Evolutionary conservation across 1,140 invertebrate species (phyloP), one percentile per base, ranked within the genome.

Genomic region (Pseudomyrmex pallidus): DNA sequence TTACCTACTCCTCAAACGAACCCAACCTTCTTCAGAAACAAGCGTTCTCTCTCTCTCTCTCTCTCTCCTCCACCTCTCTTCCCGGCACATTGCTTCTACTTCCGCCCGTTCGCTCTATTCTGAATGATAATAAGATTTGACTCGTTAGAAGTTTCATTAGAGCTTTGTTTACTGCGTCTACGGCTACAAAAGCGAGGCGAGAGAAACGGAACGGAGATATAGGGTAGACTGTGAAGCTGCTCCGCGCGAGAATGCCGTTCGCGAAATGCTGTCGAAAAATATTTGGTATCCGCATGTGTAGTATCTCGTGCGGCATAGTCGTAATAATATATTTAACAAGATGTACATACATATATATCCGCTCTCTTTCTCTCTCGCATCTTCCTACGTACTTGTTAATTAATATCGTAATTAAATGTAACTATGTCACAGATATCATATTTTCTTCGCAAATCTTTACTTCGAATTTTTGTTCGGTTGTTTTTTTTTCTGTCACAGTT

Each of bases 81-180:
- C 44, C 50, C 48, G 73, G 62, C 76, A 74, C 82, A 52, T 56
- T 35, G 35, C 85, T 70, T 52, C 59, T 66, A 35, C 63, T 76
- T 66, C 63, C 68, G 50, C 57, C 83, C 63, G 74, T 78, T 88
- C 63, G 48, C 82, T 64, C 70, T 74, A 87, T 87, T 88, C 82
- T 78, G 90, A 88, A 91, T 92, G 90, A 91, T 90, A 92, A 92
- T 92, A 92, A 91, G 90, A 91, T 92, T 92, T 87, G 83, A 89
- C 90, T 92, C 90, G 90, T 92, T 92, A 92, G 90, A 92, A 91
- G 91, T 92, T 92, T 92, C 91, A 91, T 92, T 91, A 89, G 89
- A 89, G 87, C 89, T 91, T 91, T 91, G 90, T 92, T 92, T 92
- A 90, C 90, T 72, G 70, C 68, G 56, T 87, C 70, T 57, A 78